Conservation (phyloP, 2,797 vertebrate species). For the Forpus xanthops region DNA sequence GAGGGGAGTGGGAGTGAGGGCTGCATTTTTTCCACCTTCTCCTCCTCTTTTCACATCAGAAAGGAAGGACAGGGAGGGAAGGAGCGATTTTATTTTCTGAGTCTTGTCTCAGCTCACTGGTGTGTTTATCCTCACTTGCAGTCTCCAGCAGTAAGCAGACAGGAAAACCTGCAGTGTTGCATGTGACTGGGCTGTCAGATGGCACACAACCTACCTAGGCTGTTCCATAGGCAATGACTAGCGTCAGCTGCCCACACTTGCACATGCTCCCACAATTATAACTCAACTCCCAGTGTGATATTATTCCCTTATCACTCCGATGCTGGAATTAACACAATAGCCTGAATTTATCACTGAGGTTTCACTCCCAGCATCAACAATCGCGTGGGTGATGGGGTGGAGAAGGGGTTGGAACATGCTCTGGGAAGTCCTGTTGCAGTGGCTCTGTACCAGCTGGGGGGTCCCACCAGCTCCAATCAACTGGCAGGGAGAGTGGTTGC, state of each 20-base stretch:
- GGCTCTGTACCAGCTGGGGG: neutral
- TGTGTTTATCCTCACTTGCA: neutral
- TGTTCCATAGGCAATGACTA: neutral
- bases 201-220: neutral
- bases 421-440: neutral
- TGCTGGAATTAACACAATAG: neutral
- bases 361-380: neutral
- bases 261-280: neutral
- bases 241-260: neutral
- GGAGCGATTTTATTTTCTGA: neutral
- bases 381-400: neutral
- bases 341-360: neutral
- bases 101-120: neutral
- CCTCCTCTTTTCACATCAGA: neutral
- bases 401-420: neutral
- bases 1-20: accelerated
- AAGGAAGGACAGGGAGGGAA: neutral
- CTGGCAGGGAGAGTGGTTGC: neutral
- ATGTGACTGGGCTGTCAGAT: neutral
- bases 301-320: neutral
- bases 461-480: accelerated
- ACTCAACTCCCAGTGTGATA: accelerated
- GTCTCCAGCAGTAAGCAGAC: neutral
- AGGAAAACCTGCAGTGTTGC: neutral
- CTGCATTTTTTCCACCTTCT: neutral